Evolutionary conservation across 2,888 invertebrate genomes (phyloP).

Genomic region (Seladonia tumulorum): DNA sequence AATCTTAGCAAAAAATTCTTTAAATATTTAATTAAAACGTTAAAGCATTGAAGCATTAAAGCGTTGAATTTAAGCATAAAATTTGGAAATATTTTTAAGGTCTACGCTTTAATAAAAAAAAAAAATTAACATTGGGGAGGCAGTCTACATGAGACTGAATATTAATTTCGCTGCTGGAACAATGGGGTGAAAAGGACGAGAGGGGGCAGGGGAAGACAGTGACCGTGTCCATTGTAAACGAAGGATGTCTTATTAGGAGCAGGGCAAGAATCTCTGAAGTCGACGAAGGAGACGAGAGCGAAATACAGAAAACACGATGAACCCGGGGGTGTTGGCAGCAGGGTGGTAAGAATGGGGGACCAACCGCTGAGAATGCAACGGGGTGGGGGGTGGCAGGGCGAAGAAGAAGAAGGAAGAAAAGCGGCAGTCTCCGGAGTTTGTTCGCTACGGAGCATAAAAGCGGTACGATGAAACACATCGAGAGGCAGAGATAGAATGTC

Average conservation of each 20-base stretch:
- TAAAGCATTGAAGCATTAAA: too few relatives aligned
- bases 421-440: slow-evolving; percentile 49
- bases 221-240: slow-evolving; percentile 70
- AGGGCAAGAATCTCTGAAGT: slow-evolving; percentile 71
- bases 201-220: slow-evolving; percentile 38
- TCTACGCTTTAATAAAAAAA: neutral
- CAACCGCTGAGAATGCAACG: slow-evolving; percentile 34
- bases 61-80: too few relatives aligned
- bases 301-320: slow-evolving; percentile 24
- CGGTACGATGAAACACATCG: slow-evolving; percentile 60
- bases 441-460: slow-evolving; percentile 71
- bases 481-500: slow-evolving; percentile 76
- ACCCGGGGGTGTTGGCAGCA: slow-evolving; percentile 27
- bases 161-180: slow-evolving; percentile 33
- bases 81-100: too few relatives aligned
- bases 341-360: slow-evolving; percentile 19
- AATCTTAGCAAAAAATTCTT: neutral
- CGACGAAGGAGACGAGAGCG: slow-evolving; percentile 34
- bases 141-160: neutral
- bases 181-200: slow-evolving; percentile 16
- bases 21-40: too few relatives aligned
- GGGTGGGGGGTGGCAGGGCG: neutral
- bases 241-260: slow-evolving; percentile 73
- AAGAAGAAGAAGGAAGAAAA: slow-evolving; percentile 37
- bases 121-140: too few relatives aligned